phyloP scores from a whole-genome alignment of 2,888 invertebrate genomes.

The Alloscopus bannaensis region DNA sequence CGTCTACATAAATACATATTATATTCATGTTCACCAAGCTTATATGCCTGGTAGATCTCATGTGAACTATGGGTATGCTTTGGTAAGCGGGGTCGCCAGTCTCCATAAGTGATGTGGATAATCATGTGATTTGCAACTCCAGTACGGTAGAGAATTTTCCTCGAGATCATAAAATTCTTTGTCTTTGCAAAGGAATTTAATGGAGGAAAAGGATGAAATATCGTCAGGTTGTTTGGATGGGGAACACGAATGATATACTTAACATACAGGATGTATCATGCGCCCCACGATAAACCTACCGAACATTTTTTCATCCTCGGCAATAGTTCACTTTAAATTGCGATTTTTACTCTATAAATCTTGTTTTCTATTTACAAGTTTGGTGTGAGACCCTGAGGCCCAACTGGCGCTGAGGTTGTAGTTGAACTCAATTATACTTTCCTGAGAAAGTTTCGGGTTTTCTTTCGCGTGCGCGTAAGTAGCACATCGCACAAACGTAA shows the following conservation, averaged over 20 bases:
- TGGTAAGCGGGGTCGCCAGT: too few relatives aligned
- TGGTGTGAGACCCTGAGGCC: background rate
- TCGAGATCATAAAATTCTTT: conserved; percentile 17
- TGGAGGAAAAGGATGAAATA: conserved; percentile 13
- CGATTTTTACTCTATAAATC: conserved; percentile 1
- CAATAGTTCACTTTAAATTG: conserved; percentile 31
- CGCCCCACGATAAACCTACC: conserved; percentile 1
- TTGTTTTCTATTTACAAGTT: background rate
- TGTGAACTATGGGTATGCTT: background rate
- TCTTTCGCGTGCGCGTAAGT: background rate
- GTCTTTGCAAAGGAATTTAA: conserved; percentile 3
- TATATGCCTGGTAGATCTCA: background rate
- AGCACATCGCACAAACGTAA: background rate
- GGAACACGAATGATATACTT: conserved; percentile 6
- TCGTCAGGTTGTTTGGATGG: conserved; percentile 35
- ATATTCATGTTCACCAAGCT: too few relatives aligned
- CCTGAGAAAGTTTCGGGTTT: background rate
- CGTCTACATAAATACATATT: too few relatives aligned
- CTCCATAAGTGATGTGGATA: background rate
- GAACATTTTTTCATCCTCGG: conserved; percentile 3
- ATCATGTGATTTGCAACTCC: background rate
- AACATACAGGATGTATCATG: background rate
- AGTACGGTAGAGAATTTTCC: background rate
- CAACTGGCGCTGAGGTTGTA: background rate
- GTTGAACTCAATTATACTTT: too few relatives aligned